Evolutionary conservation across 2,888 invertebrate genomes (phyloP).

Genomic region (Drosophila macrothrix): DNA sequence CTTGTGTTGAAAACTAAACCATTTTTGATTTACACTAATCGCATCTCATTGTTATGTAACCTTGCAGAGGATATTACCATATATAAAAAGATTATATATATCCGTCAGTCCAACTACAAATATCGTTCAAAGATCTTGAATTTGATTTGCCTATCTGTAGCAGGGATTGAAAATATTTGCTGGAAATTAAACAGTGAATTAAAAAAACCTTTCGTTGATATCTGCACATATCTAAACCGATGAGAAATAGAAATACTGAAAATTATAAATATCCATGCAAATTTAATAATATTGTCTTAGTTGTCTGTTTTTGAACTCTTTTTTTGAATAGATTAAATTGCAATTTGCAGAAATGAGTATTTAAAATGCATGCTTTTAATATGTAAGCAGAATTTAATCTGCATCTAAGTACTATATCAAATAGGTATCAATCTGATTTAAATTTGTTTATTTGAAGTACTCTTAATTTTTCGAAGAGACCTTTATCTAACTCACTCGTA

Average conservation of each 20-base stretch:
- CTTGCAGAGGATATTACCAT: background rate
- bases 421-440: background rate
- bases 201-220: background rate
- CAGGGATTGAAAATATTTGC: background rate
- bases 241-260: background rate
- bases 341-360: background rate
- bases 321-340: background rate
- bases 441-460: background rate
- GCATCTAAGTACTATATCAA: background rate
- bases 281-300: background rate
- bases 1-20: slow-evolving; percentile 51
- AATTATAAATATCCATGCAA: background rate
- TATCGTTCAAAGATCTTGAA: background rate
- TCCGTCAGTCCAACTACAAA: background rate
- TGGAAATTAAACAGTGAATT: background rate
- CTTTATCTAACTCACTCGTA: background rate
- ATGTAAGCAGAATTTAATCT: background rate
- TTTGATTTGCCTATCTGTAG: background rate
- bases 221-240: background rate
- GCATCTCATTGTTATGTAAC: slow-evolving; percentile 52
- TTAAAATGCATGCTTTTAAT: background rate
- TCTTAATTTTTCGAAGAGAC: background rate
- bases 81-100: background rate
- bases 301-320: background rate
- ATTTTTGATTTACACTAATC: slow-evolving; percentile 68